A percentile compares a stretch with the other conserved stretches of the same genome.
Conservation (phyloP, 1,140 invertebrate genomes). For the Heterodera schachtii region DNA sequence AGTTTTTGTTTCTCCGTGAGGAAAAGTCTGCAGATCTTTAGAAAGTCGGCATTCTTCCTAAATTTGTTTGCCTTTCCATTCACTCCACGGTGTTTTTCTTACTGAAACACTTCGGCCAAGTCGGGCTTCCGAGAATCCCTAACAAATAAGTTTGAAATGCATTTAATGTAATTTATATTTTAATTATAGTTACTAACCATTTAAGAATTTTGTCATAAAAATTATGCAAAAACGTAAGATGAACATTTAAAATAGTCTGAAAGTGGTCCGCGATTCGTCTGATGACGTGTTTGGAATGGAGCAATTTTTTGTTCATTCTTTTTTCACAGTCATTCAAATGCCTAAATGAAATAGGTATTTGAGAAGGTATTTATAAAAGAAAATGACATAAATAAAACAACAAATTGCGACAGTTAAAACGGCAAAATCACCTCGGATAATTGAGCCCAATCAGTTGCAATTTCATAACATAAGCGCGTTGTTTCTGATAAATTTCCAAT, state of each 20-base stretch:
- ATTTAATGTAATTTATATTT: constrained; percentile 17
- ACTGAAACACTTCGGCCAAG: constrained; percentile 38
- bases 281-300: constrained; percentile 34
- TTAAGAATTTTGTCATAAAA: constrained; percentile 34
- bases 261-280: constrained; percentile 34
- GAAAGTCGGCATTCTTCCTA: constrained; percentile 38
- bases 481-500: constrained; percentile 33
- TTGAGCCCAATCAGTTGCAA: constrained; percentile 34
- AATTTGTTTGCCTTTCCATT: not conserved
- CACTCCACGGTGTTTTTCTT: too few species aligned
- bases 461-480: constrained; percentile 35
- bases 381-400: not conserved
- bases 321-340: constrained; percentile 34
- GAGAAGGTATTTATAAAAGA: not conserved
- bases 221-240: constrained; percentile 31
- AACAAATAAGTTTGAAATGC: too few species aligned
- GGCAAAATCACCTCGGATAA: constrained; percentile 11
- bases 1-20: constrained; percentile 38
- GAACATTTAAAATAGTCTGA: constrained; percentile 33
- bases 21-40: constrained; percentile 42
- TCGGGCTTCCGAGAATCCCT: constrained; percentile 40
- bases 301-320: constrained; percentile 14
- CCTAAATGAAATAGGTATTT: not conserved
- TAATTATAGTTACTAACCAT: constrained; percentile 27
- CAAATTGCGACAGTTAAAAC: constrained; percentile 13